phyloP scores from a whole-genome alignment of 2,888 invertebrate species.

The Scaptomyza cyrtandrae region DNA sequence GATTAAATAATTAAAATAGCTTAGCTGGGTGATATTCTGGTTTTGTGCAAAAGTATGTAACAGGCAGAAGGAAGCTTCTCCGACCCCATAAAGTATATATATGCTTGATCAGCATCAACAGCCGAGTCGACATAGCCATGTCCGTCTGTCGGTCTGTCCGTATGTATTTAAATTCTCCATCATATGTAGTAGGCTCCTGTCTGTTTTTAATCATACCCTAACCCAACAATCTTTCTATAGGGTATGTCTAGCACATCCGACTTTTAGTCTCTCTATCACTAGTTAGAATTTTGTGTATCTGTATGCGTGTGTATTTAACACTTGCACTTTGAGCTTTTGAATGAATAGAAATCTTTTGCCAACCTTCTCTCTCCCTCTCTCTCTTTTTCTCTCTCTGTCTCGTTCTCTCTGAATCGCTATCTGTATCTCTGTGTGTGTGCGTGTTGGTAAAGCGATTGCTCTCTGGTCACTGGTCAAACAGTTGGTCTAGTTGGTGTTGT shows the following conservation, averaged over 20 bases:
- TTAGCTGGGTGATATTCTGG: too few relatives aligned
- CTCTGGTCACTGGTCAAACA: slow-evolving; percentile 63
- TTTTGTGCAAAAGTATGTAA: too few relatives aligned
- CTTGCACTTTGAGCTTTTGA: slow-evolving; percentile 58
- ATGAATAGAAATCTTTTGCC: slow-evolving; percentile 44
- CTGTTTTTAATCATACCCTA: too few relatives aligned
- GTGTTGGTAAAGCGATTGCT: background rate
- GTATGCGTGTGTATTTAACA: slow-evolving; percentile 55
- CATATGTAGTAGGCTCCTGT: too few relatives aligned
- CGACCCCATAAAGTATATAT: too few relatives aligned
- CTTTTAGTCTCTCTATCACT: background rate
- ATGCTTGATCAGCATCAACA: too few relatives aligned
- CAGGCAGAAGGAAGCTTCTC: too few relatives aligned
- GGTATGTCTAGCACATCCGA: background rate
- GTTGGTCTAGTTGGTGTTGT: slow-evolving; percentile 57
- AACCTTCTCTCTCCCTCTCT: too few relatives aligned
- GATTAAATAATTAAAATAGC: too few relatives aligned
- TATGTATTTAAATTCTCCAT: too few relatives aligned
- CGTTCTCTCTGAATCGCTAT: background rate
- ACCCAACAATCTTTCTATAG: background rate
- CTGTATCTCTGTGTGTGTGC: background rate
- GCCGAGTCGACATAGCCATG: too few relatives aligned
- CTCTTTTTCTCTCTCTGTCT: background rate
- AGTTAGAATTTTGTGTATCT: slow-evolving; percentile 3
- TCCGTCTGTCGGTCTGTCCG: too few relatives aligned